Evolutionary conservation across 2,888 invertebrate species (phyloP).

Genomic region (Calephelis perditalis): DNA sequence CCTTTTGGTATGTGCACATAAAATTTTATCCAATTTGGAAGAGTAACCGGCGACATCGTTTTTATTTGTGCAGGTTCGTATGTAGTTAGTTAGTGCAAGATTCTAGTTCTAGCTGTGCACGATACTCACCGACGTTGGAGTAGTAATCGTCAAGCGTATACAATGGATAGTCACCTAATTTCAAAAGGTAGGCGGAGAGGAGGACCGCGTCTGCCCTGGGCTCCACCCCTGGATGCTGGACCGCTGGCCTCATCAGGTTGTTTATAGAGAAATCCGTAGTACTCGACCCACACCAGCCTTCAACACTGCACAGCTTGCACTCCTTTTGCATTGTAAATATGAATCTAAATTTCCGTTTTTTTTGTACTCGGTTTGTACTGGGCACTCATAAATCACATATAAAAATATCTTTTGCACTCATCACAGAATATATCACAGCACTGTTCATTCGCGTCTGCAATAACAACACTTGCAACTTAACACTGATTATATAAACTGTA

Average conservation of each 20-base stretch:
- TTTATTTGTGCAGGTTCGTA: too few species aligned
- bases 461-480: slow-evolving; percentile 28
- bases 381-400: slow-evolving; percentile 77
- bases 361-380: slow-evolving; percentile 78
- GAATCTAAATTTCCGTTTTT: slow-evolving; percentile 56
- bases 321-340: slow-evolving; percentile 63
- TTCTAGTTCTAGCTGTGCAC: slow-evolving; percentile 39
- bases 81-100: too few species aligned
- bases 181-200: slow-evolving; percentile 73
- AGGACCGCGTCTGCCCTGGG: slow-evolving; percentile 66
- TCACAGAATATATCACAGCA: slow-evolving; percentile 76
- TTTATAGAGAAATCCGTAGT: slow-evolving; percentile 72
- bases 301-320: slow-evolving; percentile 70
- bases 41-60: too few species aligned
- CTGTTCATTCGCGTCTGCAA: slow-evolving; percentile 57
- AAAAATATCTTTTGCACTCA: slow-evolving; percentile 73
- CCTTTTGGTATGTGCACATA: too few species aligned
- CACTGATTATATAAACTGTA: too few species aligned
- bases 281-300: slow-evolving; percentile 59
- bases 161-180: slow-evolving; percentile 76
- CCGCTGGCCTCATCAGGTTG: slow-evolving; percentile 67
- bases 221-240: slow-evolving; percentile 52
- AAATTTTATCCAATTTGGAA: too few species aligned
- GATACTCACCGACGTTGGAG: slow-evolving; percentile 67
- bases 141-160: slow-evolving; percentile 69